Evolutionary conservation across 1,140 invertebrate species (phyloP), one percentile per base, ranked within the genome.

Genomic region (Atopsyche davidsoni): DNA sequence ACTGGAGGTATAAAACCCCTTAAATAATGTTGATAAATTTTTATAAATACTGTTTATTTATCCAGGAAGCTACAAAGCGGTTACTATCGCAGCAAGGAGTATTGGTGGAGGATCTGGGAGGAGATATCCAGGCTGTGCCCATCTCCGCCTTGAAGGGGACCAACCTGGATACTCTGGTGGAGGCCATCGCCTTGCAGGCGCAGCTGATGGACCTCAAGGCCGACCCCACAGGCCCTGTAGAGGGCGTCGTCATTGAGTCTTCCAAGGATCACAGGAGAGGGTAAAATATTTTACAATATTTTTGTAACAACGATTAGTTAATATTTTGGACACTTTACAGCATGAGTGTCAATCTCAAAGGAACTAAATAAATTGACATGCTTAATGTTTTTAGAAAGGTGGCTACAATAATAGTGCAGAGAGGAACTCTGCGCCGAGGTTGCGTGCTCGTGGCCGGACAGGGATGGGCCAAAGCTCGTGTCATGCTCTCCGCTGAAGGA

Each of bases 191-290:
- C 11, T 64, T 83, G 6, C 87, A 94, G 67, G 89, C 96, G 0
- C 94, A 98, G 66, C 56, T 98, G 0, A 81, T 97, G 79, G 81
- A 91, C 14, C 67, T 99, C 1, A 84, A 80, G 60, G 82, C 82
- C 0, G 89, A 95, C 69, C 83, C 85, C 2, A 79, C 72, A 10
- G 94, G 95, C 0, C 66, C 78, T 1, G 89, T 93, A 0, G 94
- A 98, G 75, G 96, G 87, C 1, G 80, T 87, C 7, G 81, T 98
- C 1, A 79, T 99, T 13, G 96, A 99, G 73, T 85, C 92, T 1
- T 82, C 77, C 46, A 73, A 82, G 4, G 83, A 96, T 69, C 67
- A 75, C 11, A 69, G 76, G 14, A 76, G 81, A 64, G 90, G 86
- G 81, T 83, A 61, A 67, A 17, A 21, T 18, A 17, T 39, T 16